These are phyloP conservation scores for Lycaon pictus DNA, from an alignment of 2,113 vertebrate species.

Conservation along the genomic window DNA sequence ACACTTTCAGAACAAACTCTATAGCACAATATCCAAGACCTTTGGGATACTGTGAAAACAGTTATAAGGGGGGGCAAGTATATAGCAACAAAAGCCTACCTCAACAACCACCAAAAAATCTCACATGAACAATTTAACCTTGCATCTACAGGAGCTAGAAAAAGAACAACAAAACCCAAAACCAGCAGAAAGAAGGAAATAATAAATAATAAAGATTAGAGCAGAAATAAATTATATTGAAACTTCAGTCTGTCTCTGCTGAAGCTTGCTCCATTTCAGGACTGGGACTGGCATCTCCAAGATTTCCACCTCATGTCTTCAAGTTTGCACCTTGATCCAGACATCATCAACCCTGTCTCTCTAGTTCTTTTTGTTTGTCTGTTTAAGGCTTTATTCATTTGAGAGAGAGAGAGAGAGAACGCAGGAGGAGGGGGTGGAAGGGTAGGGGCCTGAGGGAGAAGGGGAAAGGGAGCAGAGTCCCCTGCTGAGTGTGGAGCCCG, in stretches of 20 bases:
- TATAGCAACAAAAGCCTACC: not conserved
- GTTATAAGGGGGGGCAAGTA: not conserved
- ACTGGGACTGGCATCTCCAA: slow-evolving; percentile 14
- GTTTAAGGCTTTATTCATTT: not conserved
- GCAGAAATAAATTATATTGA: not conserved
- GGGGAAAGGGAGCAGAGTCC: not conserved
- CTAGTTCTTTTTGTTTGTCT: no score
- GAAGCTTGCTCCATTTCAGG: not conserved
- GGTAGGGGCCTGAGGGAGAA: not conserved
- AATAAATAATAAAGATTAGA: not conserved
- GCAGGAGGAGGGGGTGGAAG: not conserved
- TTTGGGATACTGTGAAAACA: not conserved
- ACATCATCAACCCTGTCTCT: slow-evolving; percentile 73
- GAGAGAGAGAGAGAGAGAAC: not conserved
- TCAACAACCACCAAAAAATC: not conserved
- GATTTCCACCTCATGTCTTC: slow-evolving; percentile 72
- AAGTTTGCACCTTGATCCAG: slow-evolving; percentile 74
- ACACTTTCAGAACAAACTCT: not conserved
- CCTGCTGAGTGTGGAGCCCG: not conserved
- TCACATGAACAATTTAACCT: not conserved
- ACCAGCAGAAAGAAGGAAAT: not conserved
- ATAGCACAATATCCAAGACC: not conserved
- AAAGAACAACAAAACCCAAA: not conserved
- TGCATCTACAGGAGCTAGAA: not conserved
- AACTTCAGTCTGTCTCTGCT: not conserved